These are phyloP conservation scores for Phyllostomus discolor DNA, from an alignment of 2,113 vertebrate genomes.

Conservation along the genomic window DNA sequence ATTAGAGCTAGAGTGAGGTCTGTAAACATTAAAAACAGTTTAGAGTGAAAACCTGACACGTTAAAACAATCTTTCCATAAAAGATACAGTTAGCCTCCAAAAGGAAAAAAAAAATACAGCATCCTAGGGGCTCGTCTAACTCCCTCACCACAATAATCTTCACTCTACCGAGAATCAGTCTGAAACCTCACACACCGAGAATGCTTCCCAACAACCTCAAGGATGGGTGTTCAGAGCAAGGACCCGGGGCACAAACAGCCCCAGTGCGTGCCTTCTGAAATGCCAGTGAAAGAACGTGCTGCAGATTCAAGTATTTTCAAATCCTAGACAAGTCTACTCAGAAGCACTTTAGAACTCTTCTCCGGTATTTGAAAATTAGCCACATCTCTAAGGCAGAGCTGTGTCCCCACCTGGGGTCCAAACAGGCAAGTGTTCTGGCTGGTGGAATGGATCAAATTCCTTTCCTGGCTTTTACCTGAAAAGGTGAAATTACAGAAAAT, in stretches of 20 bases:
- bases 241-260: neutral
- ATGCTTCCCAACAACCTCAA: neutral
- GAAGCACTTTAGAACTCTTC: slow-evolving; percentile 1
- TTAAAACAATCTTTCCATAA: neutral
- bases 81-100: slow-evolving; percentile 47
- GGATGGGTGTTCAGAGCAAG: neutral
- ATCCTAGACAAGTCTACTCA: neutral
- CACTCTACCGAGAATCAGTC: slow-evolving; percentile 41
- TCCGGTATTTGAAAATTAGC: neutral
- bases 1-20: slow-evolving; percentile 35
- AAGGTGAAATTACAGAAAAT: slow-evolving; percentile 19
- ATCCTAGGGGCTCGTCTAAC: slow-evolving; percentile 9
- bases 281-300: neutral
- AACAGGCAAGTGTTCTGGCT: neutral
- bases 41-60: slow-evolving; percentile 42
- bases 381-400: neutral
- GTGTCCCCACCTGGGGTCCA: neutral
- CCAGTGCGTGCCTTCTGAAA: neutral
- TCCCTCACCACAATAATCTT: slow-evolving; percentile 12
- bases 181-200: neutral
- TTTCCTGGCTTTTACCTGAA: slow-evolving; percentile 29
- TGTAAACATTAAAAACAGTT: slow-evolving; percentile 67
- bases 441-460: neutral
- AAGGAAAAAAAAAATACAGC: slow-evolving; percentile 6
- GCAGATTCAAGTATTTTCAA: slow-evolving; percentile 67